phyloP scores from a whole-genome alignment of 2,888 invertebrate genomes.

The Nomada ferruginata region DNA sequence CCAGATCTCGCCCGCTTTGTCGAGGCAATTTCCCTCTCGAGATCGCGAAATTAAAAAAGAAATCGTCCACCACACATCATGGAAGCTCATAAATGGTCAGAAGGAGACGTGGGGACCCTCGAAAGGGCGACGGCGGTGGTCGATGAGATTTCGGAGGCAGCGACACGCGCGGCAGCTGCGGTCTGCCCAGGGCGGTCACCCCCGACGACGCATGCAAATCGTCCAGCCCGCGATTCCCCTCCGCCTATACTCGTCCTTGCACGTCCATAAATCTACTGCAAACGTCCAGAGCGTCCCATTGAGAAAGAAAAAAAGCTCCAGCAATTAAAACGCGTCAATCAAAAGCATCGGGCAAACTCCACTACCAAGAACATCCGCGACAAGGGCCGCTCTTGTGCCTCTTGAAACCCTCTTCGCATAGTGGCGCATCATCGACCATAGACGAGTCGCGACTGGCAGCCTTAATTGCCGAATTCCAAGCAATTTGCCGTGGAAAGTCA shows the following conservation, averaged over 20 bases:
- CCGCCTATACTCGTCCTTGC: constrained; percentile 42
- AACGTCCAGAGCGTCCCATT: constrained; percentile 4
- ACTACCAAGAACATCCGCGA: constrained; percentile 36
- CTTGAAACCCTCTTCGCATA: constrained; percentile 35
- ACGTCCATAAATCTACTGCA: constrained; percentile 24
- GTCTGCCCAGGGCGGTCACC: constrained; percentile 52
- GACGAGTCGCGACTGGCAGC: constrained; percentile 8
- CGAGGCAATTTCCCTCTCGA: no score
- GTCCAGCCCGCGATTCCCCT: constrained; percentile 2
- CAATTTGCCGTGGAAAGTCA: constrained; percentile 18
- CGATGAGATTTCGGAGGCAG: constrained; percentile 39
- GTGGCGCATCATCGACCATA: constrained; percentile 48
- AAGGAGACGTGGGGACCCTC: background rate
- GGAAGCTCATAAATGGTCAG: background rate
- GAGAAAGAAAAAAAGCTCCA: background rate
- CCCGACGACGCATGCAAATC: constrained; percentile 52
- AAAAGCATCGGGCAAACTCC: constrained; percentile 27
- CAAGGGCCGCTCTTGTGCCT: constrained; percentile 35
- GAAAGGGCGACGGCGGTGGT: constrained; percentile 18
- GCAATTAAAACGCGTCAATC: constrained; percentile 46
- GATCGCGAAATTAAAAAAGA: background rate
- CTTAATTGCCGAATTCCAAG: constrained; percentile 24
- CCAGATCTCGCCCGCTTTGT: no score
- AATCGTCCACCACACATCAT: background rate
- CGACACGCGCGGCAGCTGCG: constrained; percentile 49